Evolutionary conservation across 2,113 vertebrate genomes (phyloP), one percentile per base, ranked within the genome.

Genomic region (Polyodon spathula): DNA sequence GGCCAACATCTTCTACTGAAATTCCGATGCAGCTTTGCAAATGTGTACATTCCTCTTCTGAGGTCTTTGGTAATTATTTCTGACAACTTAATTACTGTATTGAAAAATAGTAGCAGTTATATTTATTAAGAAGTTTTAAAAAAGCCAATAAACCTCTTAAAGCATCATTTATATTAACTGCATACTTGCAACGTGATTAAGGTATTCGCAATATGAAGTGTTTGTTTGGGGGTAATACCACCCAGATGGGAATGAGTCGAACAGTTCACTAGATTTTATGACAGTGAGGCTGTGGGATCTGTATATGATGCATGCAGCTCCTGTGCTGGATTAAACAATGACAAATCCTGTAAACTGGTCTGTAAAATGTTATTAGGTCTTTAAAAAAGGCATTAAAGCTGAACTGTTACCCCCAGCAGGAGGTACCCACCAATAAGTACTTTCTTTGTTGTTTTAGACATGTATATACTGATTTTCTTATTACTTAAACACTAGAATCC

Each of bases 211-310:
- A 54, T 8, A 8, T 7, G 9, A n/a, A 54, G 15, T 54, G 53
- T 8, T 54, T 27, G 6, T 16, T 54, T 54, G 37, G 53, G 16
- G 5, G 4, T 16, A 54, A 54, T 54, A 9, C 53, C 53, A 54
- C 15, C 53, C 53, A 54, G 6, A 62, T 54, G 60, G 40, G 41
- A 40, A 40, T 54, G 37, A 54, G 41, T 62, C 9, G 41, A 54
- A 4, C n/a, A 55, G 6, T 42, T 43, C 9, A 12, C 38, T 6
- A 16, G 15, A 40, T 10, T 58, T 27, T 60, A 17, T 61, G 16
- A 38, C 17, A n/a, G 27, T 15, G 14, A 53, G 51, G n/a, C 51
- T n/a, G 51, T 5, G 16, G n/a, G 51, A 7, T n/a, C n/a, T 16
- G 16, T n/a, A n/a, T n/a, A n/a, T n/a, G n/a, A n/a, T n/a, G n/a